These are phyloP conservation scores for Ailurus styani DNA, from an alignment of 2,113 vertebrate species.

Conservation along the genomic window DNA sequence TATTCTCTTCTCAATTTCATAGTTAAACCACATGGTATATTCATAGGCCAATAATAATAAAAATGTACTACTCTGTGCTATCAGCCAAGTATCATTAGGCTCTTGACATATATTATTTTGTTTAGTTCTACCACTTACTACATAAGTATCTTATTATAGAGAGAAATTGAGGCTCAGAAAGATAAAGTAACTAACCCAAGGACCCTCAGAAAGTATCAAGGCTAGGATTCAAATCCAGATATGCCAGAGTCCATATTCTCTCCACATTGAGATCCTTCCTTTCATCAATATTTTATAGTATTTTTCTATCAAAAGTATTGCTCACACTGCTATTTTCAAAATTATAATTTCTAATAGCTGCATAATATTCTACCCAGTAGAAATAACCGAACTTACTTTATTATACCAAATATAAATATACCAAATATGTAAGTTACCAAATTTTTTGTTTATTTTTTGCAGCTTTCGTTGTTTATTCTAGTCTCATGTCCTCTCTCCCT, in stretches of 20 bases:
- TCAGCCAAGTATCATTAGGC: not conserved
- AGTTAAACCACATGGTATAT: not conserved
- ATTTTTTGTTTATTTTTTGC: not conserved
- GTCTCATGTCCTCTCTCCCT: not conserved
- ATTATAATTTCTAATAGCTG: constrained; percentile 22
- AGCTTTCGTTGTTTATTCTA: not conserved
- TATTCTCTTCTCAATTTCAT: not conserved
- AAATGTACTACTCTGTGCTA: not conserved
- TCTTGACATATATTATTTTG: not conserved
- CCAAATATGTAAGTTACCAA: not conserved
- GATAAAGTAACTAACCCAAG: constrained; percentile 4
- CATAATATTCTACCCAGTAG: constrained; percentile 8
- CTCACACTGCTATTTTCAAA: constrained; percentile 44
- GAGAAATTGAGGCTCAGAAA: not conserved
- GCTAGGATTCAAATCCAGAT: not conserved
- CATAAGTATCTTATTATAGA: not conserved
- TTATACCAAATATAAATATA: no score
- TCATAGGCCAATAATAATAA: constrained; percentile 17
- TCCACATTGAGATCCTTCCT: not conserved
- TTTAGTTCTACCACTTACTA: constrained; percentile 9
- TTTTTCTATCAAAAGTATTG: constrained; percentile 53
- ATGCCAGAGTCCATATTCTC: not conserved
- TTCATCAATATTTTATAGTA: constrained; percentile 16
- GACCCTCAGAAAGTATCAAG: not conserved
- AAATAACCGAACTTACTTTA: constrained; percentile 24